phyloP scores from a whole-genome alignment of 1,140 invertebrate species.

The Mamestra configurata region DNA sequence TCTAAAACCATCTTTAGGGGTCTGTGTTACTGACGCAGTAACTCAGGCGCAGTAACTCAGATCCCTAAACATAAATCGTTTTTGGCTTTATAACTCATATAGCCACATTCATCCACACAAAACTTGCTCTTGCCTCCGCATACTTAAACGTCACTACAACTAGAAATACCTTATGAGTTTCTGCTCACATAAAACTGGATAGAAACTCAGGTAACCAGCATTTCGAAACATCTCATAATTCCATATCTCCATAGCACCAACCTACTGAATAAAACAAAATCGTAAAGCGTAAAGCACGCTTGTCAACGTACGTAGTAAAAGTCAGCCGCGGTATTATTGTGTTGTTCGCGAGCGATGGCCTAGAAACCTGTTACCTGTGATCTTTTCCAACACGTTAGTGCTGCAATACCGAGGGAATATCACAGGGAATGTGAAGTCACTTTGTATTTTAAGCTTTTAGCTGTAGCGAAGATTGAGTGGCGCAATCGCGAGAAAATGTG shows the following conservation, averaged over 20 bases:
- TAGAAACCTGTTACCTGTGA: constrained; percentile 37
- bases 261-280: constrained; percentile 19
- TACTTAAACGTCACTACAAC: too few species aligned
- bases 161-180: background rate
- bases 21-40: too few species aligned
- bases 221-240: background rate
- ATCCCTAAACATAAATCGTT: too few species aligned
- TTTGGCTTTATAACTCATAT: too few species aligned
- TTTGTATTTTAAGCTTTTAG: constrained; percentile 2
- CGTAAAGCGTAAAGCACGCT: constrained; percentile 21
- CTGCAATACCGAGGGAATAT: constrained; percentile 19
- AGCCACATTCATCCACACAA: too few species aligned
- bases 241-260: background rate
- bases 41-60: too few species aligned
- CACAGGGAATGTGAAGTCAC: background rate
- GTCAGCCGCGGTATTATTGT: constrained; percentile 21
- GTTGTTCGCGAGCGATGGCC: constrained; percentile 15
- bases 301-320: constrained; percentile 26
- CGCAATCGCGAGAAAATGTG: background rate
- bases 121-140: too few species aligned
- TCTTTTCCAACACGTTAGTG: constrained; percentile 27
- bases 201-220: background rate
- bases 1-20: too few species aligned
- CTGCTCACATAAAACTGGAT: background rate
- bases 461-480: background rate